Evolutionary conservation across 2,113 vertebrate species (phyloP).

Genomic region (Gnathonemus echidnorhynchus): DNA sequence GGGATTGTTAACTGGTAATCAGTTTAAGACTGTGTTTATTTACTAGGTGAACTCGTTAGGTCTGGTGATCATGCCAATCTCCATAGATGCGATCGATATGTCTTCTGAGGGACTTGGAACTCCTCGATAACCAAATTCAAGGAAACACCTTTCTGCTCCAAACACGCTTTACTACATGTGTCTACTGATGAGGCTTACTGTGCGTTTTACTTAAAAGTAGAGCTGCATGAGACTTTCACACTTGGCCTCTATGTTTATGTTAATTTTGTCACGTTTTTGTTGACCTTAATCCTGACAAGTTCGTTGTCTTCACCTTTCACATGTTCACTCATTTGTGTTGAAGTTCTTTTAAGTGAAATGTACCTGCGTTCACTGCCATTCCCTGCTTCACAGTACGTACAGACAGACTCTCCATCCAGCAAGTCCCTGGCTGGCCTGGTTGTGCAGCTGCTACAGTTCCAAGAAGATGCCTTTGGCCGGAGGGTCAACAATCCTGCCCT

Average conservation of each 20-base stretch:
- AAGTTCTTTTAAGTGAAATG: not conserved
- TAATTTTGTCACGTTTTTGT: not conserved
- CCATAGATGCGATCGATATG: not conserved
- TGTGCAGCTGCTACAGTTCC: slow-evolving; percentile 91
- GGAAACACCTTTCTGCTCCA: not conserved
- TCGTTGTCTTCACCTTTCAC: not conserved
- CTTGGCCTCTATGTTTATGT: not conserved
- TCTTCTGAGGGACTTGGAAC: not conserved
- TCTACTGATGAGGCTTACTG: not conserved
- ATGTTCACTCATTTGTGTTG: not conserved
- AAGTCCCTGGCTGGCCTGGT: slow-evolving; percentile 82
- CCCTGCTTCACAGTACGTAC: slow-evolving; percentile 69
- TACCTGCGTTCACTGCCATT: not conserved
- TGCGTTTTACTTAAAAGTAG: not conserved
- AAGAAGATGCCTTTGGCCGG: slow-evolving; percentile 90
- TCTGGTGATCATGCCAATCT: not conserved
- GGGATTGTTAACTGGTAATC: not conserved
- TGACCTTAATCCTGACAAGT: not conserved
- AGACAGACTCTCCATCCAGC: slow-evolving; percentile 85
- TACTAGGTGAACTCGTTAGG: not conserved
- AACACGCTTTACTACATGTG: not conserved
- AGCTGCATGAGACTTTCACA: not conserved
- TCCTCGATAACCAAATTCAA: not conserved
- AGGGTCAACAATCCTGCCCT: slow-evolving; percentile 77
- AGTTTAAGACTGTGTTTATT: not conserved